Evolutionary conservation across 2,113 vertebrate species (phyloP), one percentile per base, ranked within the genome.

Genomic region (Myotis yumanensis): DNA sequence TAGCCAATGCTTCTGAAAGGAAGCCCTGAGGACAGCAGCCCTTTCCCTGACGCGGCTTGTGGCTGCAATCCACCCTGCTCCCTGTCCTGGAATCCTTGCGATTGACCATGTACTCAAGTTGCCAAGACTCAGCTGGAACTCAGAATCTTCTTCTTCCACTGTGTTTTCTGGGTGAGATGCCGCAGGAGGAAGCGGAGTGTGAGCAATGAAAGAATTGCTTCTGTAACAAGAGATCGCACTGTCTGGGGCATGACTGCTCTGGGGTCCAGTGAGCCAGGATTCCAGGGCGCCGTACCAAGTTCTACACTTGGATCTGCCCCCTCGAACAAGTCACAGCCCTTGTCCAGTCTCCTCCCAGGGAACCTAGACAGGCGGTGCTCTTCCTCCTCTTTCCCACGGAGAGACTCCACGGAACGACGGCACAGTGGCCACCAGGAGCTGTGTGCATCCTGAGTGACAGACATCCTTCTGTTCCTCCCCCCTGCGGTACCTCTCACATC

Each of bases 121-220:
- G 10, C 80, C 81, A 82, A 80, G 40, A 89, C 51, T 69, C 52
- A 15, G 66, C 62, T 86, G 40, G 48, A 68, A 80, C 25, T 11
- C 20, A 84, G 59, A 82, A 91, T 18, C 4, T 37, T 80, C 83
- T 81, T 17, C 40, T 85, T 86, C 51, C 71, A 6, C 46, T 37
- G 43, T 51, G 30, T 91, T 90, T 97, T 94, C 77, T 66, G 54
- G 68, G 89, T 81, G 73, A 96, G 92, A 59, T 54, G 40, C 66
- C 72, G 59, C 54, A 57, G 91, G 66, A 94, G 89, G 76, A 81
- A 95, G 85, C 80, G 62, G 52, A 76, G n/a, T 37, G 11, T 93
- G 95, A 96, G 91, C 93, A 93, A 97, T 84, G 37, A 83, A 75
- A 72, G 72, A 88, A 4, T 11, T 84, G 82, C 97, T 97, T 96